Conservation (phyloP, 2,888 invertebrate species). For the Dorcus parallelipipedus region DNA sequence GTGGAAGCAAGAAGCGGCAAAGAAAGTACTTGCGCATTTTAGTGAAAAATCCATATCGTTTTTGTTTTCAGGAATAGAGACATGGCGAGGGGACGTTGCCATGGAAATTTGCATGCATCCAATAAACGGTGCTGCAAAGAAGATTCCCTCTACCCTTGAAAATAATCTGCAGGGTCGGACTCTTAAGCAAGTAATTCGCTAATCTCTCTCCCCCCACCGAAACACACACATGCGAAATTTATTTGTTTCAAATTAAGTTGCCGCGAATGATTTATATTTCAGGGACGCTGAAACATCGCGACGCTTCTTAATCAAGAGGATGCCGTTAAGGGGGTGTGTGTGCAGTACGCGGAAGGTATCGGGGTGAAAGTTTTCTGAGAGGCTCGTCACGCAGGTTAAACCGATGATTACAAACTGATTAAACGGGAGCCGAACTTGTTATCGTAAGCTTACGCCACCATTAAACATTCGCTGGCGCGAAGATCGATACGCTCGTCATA, state of each 20-base stretch:
- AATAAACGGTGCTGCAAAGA: conserved; percentile 38
- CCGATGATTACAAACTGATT: conserved; percentile 46
- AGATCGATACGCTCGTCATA: conserved; percentile 12
- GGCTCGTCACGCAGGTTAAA: conserved; percentile 45
- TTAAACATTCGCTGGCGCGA: conserved; percentile 22
- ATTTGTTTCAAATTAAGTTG: not conserved
- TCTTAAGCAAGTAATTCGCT: not conserved
- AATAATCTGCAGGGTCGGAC: conserved; percentile 8
- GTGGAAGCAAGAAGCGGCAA: conserved; percentile 11
- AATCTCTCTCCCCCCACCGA: too few species aligned
- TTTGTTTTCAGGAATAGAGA: conserved; percentile 46
- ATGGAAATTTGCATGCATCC: conserved; percentile 50
- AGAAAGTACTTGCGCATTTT: conserved; percentile 37
- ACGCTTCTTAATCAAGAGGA: not conserved
- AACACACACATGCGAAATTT: not conserved
- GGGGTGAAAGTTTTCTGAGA: conserved; percentile 36
- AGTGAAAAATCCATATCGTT: conserved; percentile 47
- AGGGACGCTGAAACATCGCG: too few species aligned
- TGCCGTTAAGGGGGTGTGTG: conserved; percentile 22
- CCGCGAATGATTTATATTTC: too few species aligned
- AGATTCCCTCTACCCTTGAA: conserved; percentile 16
- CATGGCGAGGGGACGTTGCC: conserved; percentile 43
- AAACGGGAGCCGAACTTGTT: conserved; percentile 40
- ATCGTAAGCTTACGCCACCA: conserved; percentile 37
- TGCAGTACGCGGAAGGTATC: conserved; percentile 36